Evolutionary conservation across 1,140 invertebrate genomes (phyloP), one percentile per base, ranked within the genome.

Genomic region (Tetramorium alpestre): DNA sequence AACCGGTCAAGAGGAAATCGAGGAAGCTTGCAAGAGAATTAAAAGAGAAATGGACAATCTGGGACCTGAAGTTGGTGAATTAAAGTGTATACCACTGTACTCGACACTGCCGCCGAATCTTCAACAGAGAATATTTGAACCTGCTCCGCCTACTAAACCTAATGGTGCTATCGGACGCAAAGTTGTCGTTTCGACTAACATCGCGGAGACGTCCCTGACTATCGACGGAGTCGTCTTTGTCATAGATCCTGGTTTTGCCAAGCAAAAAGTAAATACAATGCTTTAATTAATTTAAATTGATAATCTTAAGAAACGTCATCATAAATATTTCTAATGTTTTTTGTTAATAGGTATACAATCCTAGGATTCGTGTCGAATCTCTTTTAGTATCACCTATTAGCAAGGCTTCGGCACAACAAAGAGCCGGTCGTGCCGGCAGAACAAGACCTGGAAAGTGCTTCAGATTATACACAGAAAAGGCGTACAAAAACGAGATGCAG

Each of bases 201-300:
- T 99, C 91, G 99, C 99, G 0, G 99, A 99, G 96, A 99, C 99
- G 0, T 99, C 99, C 0, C 96, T 99, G 5, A 99, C 99, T 1
- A 99, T 99, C 92, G 99, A 99, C 94, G 99, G 99, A 84, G 99
- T 99, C n/a, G 99, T 99, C 7, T 99, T 99, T 96, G 99, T 99
- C 1, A 99, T 99, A 93, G 99, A 99, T 96, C 99, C 99, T n/a
- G 99, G 99, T 18, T 99, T 99, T 96, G 99, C 99, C 0, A 99
- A 99, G 95, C 99, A 99, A 95, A 99, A 99, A 96, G 98, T 97
- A 94, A 85, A 51, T 89, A 49, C 60, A 76, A 49, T 5, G 13
- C 51, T 11, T 54, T 25, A 51, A 78, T 88, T 47, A 78, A 60
- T 38, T 69, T 22, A 13, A 67, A 8, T 25, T 33, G 22, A 22